Evolutionary conservation across 2,113 vertebrate species (phyloP), one percentile per base, ranked within the genome.

Genomic region (Uropsilus gracilis): DNA sequence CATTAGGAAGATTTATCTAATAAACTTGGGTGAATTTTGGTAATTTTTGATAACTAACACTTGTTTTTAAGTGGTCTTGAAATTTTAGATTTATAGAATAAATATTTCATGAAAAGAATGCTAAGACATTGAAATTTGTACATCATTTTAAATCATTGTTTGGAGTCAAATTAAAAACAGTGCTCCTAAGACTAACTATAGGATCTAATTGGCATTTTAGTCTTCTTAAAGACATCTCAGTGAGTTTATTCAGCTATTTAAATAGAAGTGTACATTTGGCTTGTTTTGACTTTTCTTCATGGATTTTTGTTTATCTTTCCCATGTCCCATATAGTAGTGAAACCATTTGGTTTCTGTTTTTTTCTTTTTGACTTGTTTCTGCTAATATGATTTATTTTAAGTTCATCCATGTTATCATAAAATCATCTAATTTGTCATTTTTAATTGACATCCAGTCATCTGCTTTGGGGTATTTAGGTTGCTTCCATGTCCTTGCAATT

Each of bases 21-120:
- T 6, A 57, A 91, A 28, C 34, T 90, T 28, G 63, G 90, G 37
- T 89, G 14, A 95, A 34, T 69, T 84, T 95, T 90, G 16, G 16
- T 83, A 66, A 32, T 44, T 93, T 57, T 95, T 94, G 59, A 39
- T 39, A 50, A 8, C 57, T 61, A 39, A 91, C 9, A n/a, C 32
- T 90, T 81, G 34, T 95, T 91, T 95, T 61, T 76, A 71, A 86
- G 71, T 34, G 32, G 30, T 63, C 30, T 68, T 92, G 42, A 63
- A 69, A 26, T 5, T 37, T 89, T 77, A 61, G 28, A 63, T 76
- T 83, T 83, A 44, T 57, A 91, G 17, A 59, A 80, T 92, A 78
- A 77, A 16, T 32, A 28, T 91, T 84, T 44, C 22, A 46, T n/a
- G 87, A 81, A 64, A 59, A 83, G 11, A 28, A 63, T 89, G 26